Conservation (phyloP, 1,140 invertebrate species). For the Platyura marginata region DNA sequence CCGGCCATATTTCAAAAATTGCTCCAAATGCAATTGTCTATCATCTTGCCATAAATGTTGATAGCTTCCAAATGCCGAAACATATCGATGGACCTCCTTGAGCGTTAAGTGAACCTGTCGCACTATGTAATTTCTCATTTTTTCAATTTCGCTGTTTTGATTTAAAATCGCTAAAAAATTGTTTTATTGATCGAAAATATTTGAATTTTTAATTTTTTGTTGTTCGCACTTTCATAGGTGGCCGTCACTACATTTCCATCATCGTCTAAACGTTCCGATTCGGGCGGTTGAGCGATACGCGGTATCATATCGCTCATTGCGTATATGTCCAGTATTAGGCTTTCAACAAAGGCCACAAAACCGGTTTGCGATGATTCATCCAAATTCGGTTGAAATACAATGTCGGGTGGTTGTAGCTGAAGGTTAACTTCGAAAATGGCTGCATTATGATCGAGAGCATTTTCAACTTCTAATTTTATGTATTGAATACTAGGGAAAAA, state of each 20-base stretch:
- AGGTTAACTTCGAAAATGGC: constrained; percentile 43
- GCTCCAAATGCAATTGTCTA: not conserved
- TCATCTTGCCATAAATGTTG: not conserved
- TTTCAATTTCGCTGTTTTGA: not conserved
- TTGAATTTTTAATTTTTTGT: too few relatives aligned
- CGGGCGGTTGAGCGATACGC: constrained; percentile 3
- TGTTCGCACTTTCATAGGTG: not conserved
- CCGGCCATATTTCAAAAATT: not conserved
- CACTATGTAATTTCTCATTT: constrained; percentile 8
- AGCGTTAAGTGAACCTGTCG: constrained; percentile 6
- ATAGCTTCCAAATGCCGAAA: not conserved
- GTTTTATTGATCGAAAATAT: too few relatives aligned
- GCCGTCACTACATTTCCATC: not conserved
- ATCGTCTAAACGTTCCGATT: not conserved
- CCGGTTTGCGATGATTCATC: constrained; percentile 34
- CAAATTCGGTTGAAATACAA: constrained; percentile 41
- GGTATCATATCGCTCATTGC: constrained; percentile 27
- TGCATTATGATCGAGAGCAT: constrained; percentile 13
- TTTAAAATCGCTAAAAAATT: too few relatives aligned
- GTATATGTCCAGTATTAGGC: constrained; percentile 38
- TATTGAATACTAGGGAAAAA: constrained; percentile 22
- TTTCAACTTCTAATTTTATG: constrained; percentile 23
- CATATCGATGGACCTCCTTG: not conserved
- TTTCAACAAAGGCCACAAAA: constrained; percentile 36
- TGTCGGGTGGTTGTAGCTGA: constrained; percentile 36